Conservation (phyloP, 2,888 invertebrate genomes). For the Colletes collaris region DNA sequence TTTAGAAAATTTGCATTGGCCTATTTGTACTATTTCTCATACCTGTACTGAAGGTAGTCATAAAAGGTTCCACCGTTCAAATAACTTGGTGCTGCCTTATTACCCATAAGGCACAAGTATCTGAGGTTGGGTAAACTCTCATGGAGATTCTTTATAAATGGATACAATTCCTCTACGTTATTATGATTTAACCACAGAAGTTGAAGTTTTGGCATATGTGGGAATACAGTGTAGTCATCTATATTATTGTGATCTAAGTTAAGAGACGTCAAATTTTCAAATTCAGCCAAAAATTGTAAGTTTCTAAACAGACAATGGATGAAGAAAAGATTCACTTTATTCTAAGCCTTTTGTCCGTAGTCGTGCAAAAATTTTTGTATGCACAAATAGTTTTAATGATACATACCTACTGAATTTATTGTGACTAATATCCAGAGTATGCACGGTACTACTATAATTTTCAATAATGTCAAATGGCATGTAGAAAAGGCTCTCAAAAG, state of each 20-base stretch:
- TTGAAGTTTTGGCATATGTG: conserved; percentile 88
- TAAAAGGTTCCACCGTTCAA: conserved; percentile 90
- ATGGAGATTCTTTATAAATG: conserved; percentile 89
- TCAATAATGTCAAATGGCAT: conserved; percentile 80
- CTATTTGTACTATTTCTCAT: conserved; percentile 34
- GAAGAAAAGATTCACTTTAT: neutral
- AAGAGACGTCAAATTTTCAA: conserved; percentile 89
- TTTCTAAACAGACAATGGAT: conserved; percentile 84
- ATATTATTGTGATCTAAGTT: conserved; percentile 93
- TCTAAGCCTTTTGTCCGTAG: neutral
- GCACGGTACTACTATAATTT: conserved; percentile 71
- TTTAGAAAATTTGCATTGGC: neutral
- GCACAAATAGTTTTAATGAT: neutral
- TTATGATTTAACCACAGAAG: conserved; percentile 89
- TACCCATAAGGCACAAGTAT: conserved; percentile 93
- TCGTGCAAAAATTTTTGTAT: neutral
- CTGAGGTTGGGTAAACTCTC: conserved; percentile 89
- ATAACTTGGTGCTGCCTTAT: conserved; percentile 91
- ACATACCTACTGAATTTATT: conserved; percentile 79
- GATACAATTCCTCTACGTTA: conserved; percentile 86
- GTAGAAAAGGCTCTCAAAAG: conserved; percentile 78
- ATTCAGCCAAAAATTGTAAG: conserved; percentile 89
- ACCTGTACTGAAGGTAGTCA: conserved; percentile 91
- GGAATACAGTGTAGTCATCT: conserved; percentile 88
- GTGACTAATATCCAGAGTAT: conserved; percentile 79